Conservation (phyloP, 2,888 invertebrate genomes). For the Blastobasis adustella region DNA sequence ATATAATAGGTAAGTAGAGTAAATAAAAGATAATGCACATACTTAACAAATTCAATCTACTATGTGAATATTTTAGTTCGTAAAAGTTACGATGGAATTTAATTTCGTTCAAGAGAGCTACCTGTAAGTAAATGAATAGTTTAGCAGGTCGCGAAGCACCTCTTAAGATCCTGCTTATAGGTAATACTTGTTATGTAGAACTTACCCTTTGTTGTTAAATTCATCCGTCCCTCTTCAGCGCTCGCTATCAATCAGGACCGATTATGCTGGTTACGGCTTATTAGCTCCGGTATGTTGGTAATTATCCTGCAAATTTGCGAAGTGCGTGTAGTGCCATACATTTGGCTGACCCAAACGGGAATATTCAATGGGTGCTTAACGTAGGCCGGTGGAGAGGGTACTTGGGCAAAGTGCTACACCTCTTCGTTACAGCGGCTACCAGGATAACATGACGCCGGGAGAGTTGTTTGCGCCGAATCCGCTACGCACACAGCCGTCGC, state of each 20-base stretch:
- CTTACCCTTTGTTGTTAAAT: conserved; percentile 71
- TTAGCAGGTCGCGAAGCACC: conserved; percentile 14
- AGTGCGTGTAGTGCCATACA: conserved; percentile 58
- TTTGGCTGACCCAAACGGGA: conserved; percentile 23
- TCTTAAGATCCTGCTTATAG: background rate
- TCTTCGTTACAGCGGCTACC: conserved; percentile 60
- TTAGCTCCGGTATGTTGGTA: conserved; percentile 67
- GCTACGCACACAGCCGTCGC: too few relatives aligned
- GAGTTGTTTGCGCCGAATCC: conserved; percentile 20
- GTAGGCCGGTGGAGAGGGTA: conserved; percentile 3
- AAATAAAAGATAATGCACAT: too few relatives aligned
- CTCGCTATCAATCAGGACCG: conserved; percentile 56
- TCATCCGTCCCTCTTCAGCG: conserved; percentile 67
- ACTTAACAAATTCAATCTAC: too few relatives aligned
- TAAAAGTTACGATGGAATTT: too few relatives aligned
- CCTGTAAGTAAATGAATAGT: background rate
- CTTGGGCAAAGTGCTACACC: conserved; percentile 45
- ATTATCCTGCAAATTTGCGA: conserved; percentile 68
- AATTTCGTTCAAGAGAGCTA: too few relatives aligned
- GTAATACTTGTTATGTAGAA: conserved; percentile 7
- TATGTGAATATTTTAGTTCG: too few relatives aligned
- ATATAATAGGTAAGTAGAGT: too few relatives aligned
- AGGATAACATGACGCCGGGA: conserved; percentile 38
- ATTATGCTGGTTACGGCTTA: conserved; percentile 57
- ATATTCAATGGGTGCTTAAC: background rate